Evolutionary conservation across 1,140 invertebrate genomes (phyloP), one percentile per base, ranked within the genome.

Genomic region (Hylaeus volcanicus): DNA sequence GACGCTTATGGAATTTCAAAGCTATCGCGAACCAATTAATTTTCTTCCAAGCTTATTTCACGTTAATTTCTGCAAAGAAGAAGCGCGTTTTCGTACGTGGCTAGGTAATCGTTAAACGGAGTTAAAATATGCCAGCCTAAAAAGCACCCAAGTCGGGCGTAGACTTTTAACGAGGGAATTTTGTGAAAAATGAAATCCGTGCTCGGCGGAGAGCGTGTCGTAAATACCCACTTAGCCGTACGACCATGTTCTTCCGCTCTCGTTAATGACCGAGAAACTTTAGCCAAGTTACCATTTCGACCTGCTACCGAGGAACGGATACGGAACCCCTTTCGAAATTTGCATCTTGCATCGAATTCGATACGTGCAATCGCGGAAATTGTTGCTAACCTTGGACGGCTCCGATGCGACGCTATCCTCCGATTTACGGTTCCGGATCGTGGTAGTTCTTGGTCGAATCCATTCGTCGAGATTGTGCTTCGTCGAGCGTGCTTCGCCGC

Each of bases 181-280:
- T 43, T 4, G 9, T 58, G 74, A 76, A 76, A 76, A 69, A 69
- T n/a, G 74, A 41, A 43, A 58, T n/a, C 41, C n/a, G 53, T 48
- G 12, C 37, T 69, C 43, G 3, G 15, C 41, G 37, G 12, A 3
- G 12, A 58, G 26, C 51, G 51, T 26, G n/a, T 45, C 41, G 51
- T 69, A 76, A 76, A 76, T 60, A 76, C 39, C 43, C 5, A 9
- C 8, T 9, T 26, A 15, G 53, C 51, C 39, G n/a, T 1, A 1
- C 72, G 14, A 5, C 37, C 51, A 9, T 69, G 2, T 6, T 37
- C 37, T 69, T 76, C 39, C 51, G 39, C 41, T 37, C 53, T 69
- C 74, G 11, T 76, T 76, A 76, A 69, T n/a, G 48, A 45, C 12
- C 15, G 39, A 12, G 39, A 56, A 66, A 63, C 1, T 64, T 53